Base-by-base conservation (phyloP, 2,888 invertebrate species). In the Athrips mouffetella region DNA sequence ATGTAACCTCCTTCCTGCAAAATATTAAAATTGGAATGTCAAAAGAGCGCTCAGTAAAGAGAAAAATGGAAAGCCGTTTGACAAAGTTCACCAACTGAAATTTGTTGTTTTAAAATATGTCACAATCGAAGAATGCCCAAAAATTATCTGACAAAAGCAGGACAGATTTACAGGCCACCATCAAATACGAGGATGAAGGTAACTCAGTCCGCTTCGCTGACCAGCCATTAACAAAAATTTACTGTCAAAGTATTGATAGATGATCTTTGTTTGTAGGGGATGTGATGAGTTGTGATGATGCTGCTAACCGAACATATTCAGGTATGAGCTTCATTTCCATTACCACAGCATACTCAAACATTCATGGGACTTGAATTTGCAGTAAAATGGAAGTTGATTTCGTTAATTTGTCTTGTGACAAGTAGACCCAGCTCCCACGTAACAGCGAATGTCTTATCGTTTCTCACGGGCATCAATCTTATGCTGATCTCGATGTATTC, bases 21-120 rank as follows among this genome's bases (percentile, higher is more conserved):
- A 53, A 67, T 62, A 69, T 73, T 70, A 65, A 80, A 80, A 80
- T 76, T 75, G 63, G 78, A 82, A 80, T 74, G 78, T 81, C 81
- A 80, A 59, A 35, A 54, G 52, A 13, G 56, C 55, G 63, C 64
- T 55, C 55, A 58, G 59, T 67, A 70, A 71, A 72, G 70, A 75
- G 69, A 77, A 80, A 82, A 83, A 81, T 80, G 76, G 71, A 77
- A 76, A 80, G 74, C 67, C 68, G 76, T 85, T 84, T 83, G 82
- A 84, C 82, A 82, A 80, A 76, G 73, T 66, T 76, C 69, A 73
- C 75, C 76, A 72, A 76, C 72, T 84, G 82, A 88, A 87, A 88
- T 86, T 88, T 77, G 76, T 80, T 80, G 86, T 86, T 78, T 70
- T 46, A 45, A 78, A 85, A 79, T 81, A 88, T 88, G 88, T 87